phyloP scores from a whole-genome alignment of 2,113 vertebrate species.

The Bos indicus region DNA sequence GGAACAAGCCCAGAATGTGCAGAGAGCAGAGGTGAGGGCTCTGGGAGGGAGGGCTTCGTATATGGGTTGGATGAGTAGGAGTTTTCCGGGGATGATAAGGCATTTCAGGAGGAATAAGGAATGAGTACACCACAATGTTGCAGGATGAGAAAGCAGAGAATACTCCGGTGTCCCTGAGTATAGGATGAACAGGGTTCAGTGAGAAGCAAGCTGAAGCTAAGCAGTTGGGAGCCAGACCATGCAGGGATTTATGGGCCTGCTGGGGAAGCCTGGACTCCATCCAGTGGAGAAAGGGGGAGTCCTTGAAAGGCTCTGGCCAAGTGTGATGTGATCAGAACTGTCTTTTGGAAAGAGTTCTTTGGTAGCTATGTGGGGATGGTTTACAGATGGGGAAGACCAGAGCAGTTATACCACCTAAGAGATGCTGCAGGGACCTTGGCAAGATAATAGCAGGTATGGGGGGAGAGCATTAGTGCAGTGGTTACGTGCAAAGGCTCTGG shows the following conservation, averaged over 20 bases:
- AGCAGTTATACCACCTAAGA: neutral
- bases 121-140: neutral
- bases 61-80: neutral
- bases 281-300: neutral
- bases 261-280: neutral
- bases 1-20: neutral
- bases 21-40: neutral
- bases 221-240: neutral
- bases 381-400: neutral
- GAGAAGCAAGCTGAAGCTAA: neutral
- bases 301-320: neutral
- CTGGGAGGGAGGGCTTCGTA: neutral
- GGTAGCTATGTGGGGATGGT: neutral
- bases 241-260: neutral
- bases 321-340: neutral
- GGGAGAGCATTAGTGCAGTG: neutral
- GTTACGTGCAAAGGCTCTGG: neutral
- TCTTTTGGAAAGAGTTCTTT: neutral
- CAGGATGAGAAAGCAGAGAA: neutral
- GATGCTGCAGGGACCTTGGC: neutral
- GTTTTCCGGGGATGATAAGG: neutral
- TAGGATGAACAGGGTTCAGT: neutral
- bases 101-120: neutral
- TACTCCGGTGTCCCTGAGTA: neutral
- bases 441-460: neutral